Conservation (phyloP, 2,797 vertebrate species). For the Sebastes wilsoni region DNA sequence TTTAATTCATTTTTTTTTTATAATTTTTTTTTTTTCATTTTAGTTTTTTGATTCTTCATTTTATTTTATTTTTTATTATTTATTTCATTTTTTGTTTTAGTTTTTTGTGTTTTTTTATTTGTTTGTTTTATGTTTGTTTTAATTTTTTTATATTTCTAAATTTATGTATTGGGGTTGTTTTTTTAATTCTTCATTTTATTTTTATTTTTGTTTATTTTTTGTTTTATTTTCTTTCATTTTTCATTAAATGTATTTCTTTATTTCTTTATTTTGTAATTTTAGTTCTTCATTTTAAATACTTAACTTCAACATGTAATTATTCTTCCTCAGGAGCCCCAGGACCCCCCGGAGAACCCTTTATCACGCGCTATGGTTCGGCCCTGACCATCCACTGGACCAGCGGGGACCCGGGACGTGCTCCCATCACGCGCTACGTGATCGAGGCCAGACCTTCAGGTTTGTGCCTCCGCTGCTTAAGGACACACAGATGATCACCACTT, state of each 20-base stretch:
- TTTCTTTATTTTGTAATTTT: background rate
- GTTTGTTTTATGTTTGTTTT: no score
- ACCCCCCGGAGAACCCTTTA: conserved; percentile 92
- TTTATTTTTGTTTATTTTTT: no score
- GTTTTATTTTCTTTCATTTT: no score
- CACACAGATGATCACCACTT: background rate
- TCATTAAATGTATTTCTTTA: no score
- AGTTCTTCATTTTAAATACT: background rate
- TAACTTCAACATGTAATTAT: background rate
- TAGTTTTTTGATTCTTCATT: background rate
- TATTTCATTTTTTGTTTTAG: background rate
- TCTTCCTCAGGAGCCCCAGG: conserved; percentile 89
- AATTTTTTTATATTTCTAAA: no score
- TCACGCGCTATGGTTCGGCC: conserved; percentile 91
- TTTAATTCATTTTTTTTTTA: no score
- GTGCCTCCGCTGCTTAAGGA: background rate
- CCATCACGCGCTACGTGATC: conserved; percentile 95
- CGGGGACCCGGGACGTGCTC: conserved; percentile 92
- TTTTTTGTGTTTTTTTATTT: no score
- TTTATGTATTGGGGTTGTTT: no score
- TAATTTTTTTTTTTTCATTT: background rate
- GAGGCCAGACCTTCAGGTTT: conserved; percentile 96
- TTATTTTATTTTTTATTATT: no score
- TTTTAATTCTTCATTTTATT: no score
- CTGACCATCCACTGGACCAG: conserved; percentile 97